These are phyloP conservation scores for Gorilla gorilla DNA, from an alignment of 2,113 vertebrate species.

Conservation along the genomic window DNA sequence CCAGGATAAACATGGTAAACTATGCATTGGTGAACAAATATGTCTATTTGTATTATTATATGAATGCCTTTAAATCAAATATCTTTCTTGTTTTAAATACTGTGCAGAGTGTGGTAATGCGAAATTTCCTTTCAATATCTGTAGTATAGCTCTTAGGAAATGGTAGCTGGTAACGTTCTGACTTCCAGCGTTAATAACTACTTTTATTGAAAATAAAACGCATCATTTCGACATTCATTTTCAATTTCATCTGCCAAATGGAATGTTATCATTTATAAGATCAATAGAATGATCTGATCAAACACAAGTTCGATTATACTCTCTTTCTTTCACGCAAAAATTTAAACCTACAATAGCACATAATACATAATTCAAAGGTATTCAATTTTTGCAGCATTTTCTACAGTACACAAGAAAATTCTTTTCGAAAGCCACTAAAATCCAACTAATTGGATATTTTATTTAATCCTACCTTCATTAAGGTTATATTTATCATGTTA, in stretches of 20 bases:
- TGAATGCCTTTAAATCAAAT: neutral
- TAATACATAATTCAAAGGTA: constrained; percentile 31
- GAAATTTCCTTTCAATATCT: constrained; percentile 52
- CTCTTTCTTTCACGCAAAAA: constrained; percentile 25
- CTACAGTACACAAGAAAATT: neutral
- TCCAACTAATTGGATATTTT: neutral
- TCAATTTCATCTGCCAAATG: constrained; percentile 55
- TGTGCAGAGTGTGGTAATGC: neutral
- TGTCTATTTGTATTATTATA: neutral
- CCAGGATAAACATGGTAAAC: neutral
- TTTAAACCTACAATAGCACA: neutral
- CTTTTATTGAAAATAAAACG: constrained; percentile 60
- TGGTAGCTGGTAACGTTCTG: constrained; percentile 14
- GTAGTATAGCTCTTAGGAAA: constrained; percentile 39
- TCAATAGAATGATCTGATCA: constrained; percentile 53
- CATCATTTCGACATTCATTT: constrained; percentile 52
- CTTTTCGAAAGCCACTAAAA: neutral
- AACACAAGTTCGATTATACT: constrained; percentile 47
- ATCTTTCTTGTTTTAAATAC: constrained; percentile 39
- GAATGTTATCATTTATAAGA: constrained; percentile 52
- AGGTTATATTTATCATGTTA: neutral
- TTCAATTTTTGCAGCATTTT: neutral
- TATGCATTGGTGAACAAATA: neutral
- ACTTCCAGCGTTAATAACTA: constrained; percentile 48
- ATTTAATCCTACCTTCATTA: constrained; percentile 27